These are phyloP conservation scores for Hypothenemus hampei DNA, from an alignment of 1,140 invertebrate species.

Conservation along the genomic window DNA sequence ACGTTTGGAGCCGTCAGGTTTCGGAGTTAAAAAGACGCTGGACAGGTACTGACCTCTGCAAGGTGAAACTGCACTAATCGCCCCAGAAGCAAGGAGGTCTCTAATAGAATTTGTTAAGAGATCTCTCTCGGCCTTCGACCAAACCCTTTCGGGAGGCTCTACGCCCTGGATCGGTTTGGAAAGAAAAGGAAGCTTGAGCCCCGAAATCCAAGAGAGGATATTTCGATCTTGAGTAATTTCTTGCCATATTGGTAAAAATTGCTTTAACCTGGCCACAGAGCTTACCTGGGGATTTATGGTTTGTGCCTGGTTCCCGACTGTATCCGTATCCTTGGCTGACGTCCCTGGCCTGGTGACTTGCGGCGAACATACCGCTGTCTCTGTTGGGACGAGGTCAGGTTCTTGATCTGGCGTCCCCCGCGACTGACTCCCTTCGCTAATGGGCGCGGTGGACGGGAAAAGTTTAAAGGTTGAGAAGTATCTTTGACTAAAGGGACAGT, in stretches of 20 bases:
- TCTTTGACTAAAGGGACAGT: too few species aligned
- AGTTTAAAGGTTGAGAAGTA: background rate
- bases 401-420: too few species aligned
- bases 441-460: background rate
- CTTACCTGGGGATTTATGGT: background rate
- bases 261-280: background rate
- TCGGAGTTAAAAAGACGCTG: background rate
- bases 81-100: too few species aligned
- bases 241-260: background rate
- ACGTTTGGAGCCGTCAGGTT: background rate
- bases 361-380: too few species aligned
- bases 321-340: background rate
- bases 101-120: too few species aligned
- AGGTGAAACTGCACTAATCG: too few species aligned
- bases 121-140: too few species aligned
- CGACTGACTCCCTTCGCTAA: background rate
- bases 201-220: background rate
- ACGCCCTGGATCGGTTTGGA: background rate
- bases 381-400: too few species aligned
- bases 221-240: background rate
- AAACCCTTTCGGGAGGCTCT: too few species aligned
- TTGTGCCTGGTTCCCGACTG: background rate
- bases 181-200: background rate
- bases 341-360: too few species aligned
- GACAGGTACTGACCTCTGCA: background rate